Evolutionary conservation across 2,888 invertebrate species (phyloP).

Genomic region (Diaphora mendica): DNA sequence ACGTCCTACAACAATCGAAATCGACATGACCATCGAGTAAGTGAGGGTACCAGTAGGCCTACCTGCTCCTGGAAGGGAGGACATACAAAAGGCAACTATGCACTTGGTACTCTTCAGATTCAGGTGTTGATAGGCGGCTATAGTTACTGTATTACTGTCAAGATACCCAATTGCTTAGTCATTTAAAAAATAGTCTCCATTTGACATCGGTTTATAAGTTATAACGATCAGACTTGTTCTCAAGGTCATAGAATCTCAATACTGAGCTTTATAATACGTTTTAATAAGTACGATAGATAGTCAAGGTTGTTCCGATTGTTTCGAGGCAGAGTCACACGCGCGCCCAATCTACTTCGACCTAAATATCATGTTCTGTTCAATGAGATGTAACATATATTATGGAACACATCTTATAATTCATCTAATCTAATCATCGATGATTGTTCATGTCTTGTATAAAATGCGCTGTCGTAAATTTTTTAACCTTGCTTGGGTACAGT

Average conservation of each 20-base stretch:
- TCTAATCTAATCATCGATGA: neutral
- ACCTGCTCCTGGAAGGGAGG: no score
- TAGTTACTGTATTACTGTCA: no score
- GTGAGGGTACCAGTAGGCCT: no score
- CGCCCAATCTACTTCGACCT: conserved; percentile 34
- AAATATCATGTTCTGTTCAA: conserved; percentile 17
- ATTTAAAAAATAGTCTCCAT: neutral
- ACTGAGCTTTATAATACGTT: neutral
- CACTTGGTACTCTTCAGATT: no score
- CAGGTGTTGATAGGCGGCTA: no score
- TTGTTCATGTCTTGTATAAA: neutral
- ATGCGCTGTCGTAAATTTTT: neutral
- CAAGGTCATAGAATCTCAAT: neutral
- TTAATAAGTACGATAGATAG: conserved; percentile 4
- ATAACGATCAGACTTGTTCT: neutral
- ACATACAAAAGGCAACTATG: no score
- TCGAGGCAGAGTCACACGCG: conserved; percentile 27
- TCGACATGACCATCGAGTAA: no score
- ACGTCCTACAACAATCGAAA: no score
- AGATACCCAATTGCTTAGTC: no score
- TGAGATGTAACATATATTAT: conserved; percentile 2
- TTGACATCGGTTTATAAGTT: neutral
- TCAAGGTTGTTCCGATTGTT: conserved; percentile 32
- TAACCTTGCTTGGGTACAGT: no score
- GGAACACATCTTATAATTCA: neutral